A percentile compares a stretch with the other conserved stretches of the same genome.
These are phyloP conservation scores for Euglossa dilemma DNA, from an alignment of 1,140 invertebrate genomes.

Conservation along the genomic window DNA sequence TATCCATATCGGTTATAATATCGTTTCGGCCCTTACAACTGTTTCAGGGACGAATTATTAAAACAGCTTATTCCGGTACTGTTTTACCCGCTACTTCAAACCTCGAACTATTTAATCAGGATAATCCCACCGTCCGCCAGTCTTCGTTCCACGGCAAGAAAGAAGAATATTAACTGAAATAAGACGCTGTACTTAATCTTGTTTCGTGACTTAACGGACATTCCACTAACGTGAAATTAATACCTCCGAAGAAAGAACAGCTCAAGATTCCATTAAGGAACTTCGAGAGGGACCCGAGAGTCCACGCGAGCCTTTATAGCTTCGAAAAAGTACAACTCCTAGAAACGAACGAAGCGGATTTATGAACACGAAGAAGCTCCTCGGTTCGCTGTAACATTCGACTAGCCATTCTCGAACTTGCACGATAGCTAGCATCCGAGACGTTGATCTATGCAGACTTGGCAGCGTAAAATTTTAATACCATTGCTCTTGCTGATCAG, in stretches of 20 bases:
- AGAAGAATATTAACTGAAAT: neutral
- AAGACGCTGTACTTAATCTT: neutral
- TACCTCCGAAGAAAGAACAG: neutral
- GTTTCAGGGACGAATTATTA: neutral
- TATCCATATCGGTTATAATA: no score
- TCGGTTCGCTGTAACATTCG: neutral
- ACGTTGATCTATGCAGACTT: no score
- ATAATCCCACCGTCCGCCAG: neutral
- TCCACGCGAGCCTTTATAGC: neutral
- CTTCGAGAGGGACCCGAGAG: no score
- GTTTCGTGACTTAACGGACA: neutral
- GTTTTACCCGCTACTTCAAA: neutral
- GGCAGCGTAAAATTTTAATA: no score
- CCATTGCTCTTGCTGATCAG: no score
- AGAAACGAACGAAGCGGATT: constrained; percentile 1
- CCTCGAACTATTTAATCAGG: neutral
- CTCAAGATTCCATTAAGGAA: constrained; percentile 9
- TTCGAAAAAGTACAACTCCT: neutral
- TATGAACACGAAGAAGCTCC: neutral
- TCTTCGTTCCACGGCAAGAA: neutral
- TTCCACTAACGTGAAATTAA: constrained; percentile 11
- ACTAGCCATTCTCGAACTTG: neutral
- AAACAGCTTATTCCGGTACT: neutral
- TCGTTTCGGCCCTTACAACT: neutral
- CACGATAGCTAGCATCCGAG: neutral